phyloP scores from a whole-genome alignment of 2,113 vertebrate genomes.

The Fregetta grallaria region DNA sequence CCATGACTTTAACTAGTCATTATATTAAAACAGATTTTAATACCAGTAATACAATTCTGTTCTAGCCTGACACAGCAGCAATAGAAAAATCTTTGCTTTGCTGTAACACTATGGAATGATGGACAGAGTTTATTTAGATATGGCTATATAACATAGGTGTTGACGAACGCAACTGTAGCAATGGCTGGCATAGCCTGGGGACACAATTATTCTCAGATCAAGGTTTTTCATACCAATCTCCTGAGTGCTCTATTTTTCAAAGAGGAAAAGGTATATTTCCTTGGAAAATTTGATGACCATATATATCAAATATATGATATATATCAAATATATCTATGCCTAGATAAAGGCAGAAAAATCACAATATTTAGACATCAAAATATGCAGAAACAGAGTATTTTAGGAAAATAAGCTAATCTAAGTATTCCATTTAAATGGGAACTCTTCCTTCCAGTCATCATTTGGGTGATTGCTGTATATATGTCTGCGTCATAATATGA shows the following conservation, averaged over 20 bases:
- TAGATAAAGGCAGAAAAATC: not conserved
- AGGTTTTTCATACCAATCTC: not conserved
- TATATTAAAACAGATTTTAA: not conserved
- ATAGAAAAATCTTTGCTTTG: not conserved
- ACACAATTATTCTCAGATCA: not conserved
- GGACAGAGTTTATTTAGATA: not conserved
- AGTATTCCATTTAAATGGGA: not conserved
- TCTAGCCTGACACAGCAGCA: not conserved
- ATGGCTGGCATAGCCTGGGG: not conserved
- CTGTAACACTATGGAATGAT: not conserved
- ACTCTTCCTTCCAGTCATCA: not conserved
- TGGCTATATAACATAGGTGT: fast-evolving
- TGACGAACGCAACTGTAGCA: not conserved
- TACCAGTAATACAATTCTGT: not conserved
- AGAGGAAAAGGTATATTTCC: not conserved
- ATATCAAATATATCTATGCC: not conserved
- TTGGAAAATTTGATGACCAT: not conserved
- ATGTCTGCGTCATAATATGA: not conserved
- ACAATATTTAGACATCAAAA: not conserved
- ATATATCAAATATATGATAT: too few relatives aligned
- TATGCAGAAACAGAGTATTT: not conserved
- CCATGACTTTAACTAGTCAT: not conserved
- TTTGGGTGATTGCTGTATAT: fast-evolving
- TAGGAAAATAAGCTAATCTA: not conserved
- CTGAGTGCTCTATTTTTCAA: not conserved